Evolutionary conservation across 2,888 invertebrate species (phyloP).

Genomic region (Fragum sueziense): DNA sequence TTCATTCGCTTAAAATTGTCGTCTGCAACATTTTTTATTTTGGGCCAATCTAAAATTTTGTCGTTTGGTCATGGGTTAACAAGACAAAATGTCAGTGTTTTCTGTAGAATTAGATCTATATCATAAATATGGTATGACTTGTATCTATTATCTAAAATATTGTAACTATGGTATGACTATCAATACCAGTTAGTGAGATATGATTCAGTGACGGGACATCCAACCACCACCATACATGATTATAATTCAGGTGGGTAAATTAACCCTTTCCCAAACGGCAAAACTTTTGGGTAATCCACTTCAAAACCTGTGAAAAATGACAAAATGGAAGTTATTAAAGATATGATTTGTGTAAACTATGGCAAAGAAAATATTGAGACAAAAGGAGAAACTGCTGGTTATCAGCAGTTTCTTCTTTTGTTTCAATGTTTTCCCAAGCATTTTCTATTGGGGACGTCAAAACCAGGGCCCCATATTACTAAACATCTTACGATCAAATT

Average conservation of each 20-base stretch:
- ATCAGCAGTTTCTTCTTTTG: too few species aligned
- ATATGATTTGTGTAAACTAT: too few species aligned
- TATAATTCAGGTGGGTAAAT: slow-evolving; percentile 67
- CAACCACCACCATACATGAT: slow-evolving; percentile 62
- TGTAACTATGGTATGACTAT: slow-evolving; percentile 67
- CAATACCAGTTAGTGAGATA: slow-evolving; percentile 63
- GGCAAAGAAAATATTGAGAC: too few species aligned
- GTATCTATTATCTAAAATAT: neutral
- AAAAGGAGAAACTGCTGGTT: too few species aligned
- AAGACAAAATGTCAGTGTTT: neutral
- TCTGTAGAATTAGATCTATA: neutral
- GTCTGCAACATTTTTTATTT: neutral
- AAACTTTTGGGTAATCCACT: too few species aligned
- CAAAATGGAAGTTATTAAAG: too few species aligned
- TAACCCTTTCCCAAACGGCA: too few species aligned
- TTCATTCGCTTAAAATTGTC: neutral
- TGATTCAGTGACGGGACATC: slow-evolving; percentile 44
- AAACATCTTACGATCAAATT: too few species aligned
- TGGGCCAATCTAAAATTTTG: neutral
- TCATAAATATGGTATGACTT: neutral
- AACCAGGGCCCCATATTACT: too few species aligned
- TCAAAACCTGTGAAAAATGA: too few species aligned
- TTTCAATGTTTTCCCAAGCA: too few species aligned
- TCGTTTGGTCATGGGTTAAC: neutral
- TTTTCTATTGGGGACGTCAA: too few species aligned